Evolutionary conservation across 2,113 vertebrate species (phyloP).

Genomic region (Paracanthobrama guichenoti): DNA sequence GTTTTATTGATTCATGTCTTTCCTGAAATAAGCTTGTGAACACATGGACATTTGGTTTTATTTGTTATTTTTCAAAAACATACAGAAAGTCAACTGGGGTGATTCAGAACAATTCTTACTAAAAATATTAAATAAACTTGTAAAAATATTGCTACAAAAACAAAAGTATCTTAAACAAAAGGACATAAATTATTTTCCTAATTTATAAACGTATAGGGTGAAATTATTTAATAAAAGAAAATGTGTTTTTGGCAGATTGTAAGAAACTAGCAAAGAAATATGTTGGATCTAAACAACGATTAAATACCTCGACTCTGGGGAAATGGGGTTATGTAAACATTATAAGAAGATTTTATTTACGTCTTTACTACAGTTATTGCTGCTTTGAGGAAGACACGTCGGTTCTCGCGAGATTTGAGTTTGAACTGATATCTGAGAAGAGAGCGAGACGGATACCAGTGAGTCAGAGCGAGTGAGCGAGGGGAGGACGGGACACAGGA

Average conservation of each 20-base stretch:
- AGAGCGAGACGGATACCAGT: conserved; percentile 39
- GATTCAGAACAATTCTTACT: background rate
- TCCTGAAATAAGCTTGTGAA: background rate
- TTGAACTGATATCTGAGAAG: conserved; percentile 14
- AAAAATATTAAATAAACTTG: background rate
- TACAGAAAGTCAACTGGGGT: background rate
- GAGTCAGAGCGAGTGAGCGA: conserved; percentile 22
- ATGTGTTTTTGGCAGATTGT: background rate
- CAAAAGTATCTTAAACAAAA: background rate
- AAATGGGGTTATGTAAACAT: background rate
- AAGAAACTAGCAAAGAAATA: background rate
- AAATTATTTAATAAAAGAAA: too few relatives aligned
- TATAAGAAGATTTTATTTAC: background rate
- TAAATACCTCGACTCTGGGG: background rate
- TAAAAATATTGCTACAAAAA: too few relatives aligned
- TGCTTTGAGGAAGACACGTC: background rate
- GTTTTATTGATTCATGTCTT: background rate
- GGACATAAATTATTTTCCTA: background rate
- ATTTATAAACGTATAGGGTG: background rate
- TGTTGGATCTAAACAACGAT: background rate
- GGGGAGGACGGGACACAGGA: conserved; percentile 3
- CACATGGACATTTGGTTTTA: background rate
- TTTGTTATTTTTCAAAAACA: background rate
- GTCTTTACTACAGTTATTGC: background rate
- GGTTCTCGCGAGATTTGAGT: conserved; percentile 43